Evolutionary conservation across 1,140 invertebrate genomes (phyloP).

Genomic region (Drosophila equinoxialis): DNA sequence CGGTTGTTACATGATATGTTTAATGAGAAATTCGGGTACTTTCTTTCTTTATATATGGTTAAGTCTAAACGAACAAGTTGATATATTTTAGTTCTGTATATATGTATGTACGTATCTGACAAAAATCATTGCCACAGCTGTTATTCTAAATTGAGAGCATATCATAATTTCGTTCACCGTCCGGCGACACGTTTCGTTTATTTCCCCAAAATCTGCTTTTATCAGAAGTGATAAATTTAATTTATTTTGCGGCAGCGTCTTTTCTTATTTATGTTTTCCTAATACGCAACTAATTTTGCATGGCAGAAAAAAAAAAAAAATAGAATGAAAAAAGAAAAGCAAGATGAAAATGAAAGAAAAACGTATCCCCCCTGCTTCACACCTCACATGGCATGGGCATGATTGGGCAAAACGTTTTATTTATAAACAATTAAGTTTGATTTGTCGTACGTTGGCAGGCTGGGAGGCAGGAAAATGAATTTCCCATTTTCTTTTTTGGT

Average conservation of each 20-base stretch:
- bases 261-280: slow-evolving; percentile 76
- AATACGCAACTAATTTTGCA: slow-evolving; percentile 77
- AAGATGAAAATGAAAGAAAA: slow-evolving; percentile 2
- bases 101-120: background rate
- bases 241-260: slow-evolving; percentile 62
- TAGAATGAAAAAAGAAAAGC: background rate
- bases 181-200: slow-evolving; percentile 54
- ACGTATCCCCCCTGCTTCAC: background rate
- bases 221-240: slow-evolving; percentile 71
- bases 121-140: background rate
- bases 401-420: slow-evolving; percentile 80
- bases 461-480: slow-evolving; percentile 36
- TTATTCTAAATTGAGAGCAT: background rate
- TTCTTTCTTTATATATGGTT: too few species aligned
- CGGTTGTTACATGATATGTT: slow-evolving; percentile 71
- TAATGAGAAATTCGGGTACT: slow-evolving; percentile 52
- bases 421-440: slow-evolving; percentile 81
- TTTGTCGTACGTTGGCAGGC: slow-evolving; percentile 65
- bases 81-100: background rate
- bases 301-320: slow-evolving; percentile 22
- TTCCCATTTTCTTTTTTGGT: slow-evolving; percentile 15
- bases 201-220: slow-evolving; percentile 55
- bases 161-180: slow-evolving; percentile 30
- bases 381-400: slow-evolving; percentile 23
- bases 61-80: background rate